These are phyloP conservation scores for Vulpes ferrilata DNA, from an alignment of 2,113 vertebrate species.

Conservation along the genomic window DNA sequence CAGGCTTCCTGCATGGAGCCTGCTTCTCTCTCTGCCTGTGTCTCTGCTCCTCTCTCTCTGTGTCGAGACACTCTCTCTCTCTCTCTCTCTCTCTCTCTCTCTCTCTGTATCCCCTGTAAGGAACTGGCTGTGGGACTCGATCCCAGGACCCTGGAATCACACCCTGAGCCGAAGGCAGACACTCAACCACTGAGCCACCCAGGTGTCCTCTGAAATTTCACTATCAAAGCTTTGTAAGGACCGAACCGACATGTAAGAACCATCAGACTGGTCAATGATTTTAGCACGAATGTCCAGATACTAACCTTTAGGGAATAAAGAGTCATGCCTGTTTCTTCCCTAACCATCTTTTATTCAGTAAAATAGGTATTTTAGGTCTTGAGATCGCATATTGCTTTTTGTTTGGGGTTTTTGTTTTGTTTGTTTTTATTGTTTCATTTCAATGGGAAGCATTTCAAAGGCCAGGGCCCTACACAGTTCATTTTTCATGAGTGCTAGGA, in stretches of 20 bases:
- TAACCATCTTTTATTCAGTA: neutral
- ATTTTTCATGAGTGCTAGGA: neutral
- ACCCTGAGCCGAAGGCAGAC: too few relatives aligned
- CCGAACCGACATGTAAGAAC: neutral
- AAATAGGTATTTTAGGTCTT: neutral
- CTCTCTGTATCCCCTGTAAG: too few relatives aligned
- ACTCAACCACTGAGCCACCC: too few relatives aligned
- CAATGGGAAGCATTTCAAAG: neutral
- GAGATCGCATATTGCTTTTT: neutral
- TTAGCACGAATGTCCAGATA: neutral
- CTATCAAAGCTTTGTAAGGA: neutral
- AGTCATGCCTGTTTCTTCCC: neutral
- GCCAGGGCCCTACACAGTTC: neutral
- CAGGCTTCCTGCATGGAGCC: too few relatives aligned
- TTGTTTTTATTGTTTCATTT: neutral
- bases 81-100: too few relatives aligned
- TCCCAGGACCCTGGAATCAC: too few relatives aligned
- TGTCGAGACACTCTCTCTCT: too few relatives aligned
- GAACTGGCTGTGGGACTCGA: too few relatives aligned
- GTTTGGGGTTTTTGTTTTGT: neutral
- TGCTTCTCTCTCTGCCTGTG: too few relatives aligned
- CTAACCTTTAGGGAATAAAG: neutral
- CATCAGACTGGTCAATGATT: neutral
- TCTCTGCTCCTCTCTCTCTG: too few relatives aligned
- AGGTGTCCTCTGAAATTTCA: neutral